A percentile compares a stretch with the other conserved stretches of the same genome.
Conservation (phyloP, 1,140 invertebrate genomes). For the Tetragnatha versicolor region DNA sequence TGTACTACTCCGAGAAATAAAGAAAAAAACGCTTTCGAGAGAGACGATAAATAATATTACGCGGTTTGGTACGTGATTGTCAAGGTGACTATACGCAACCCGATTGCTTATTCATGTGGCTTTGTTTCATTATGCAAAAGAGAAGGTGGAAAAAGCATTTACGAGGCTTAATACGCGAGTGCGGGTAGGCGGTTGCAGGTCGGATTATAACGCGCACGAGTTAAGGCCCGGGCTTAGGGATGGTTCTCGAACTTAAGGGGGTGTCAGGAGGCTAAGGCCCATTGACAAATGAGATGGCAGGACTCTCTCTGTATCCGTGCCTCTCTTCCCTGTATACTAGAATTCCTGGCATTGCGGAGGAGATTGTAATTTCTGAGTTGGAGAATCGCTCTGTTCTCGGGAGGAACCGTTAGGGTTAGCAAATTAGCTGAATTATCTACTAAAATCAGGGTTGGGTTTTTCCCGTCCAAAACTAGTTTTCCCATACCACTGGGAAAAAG, state of each 20-base stretch:
- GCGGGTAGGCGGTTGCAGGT: background rate
- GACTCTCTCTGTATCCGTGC: no score
- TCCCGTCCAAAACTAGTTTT: no score
- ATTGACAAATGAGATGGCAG: conserved; percentile 37
- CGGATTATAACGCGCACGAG: background rate
- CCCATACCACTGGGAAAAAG: no score
- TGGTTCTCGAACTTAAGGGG: no score
- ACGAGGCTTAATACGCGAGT: background rate
- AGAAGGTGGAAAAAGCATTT: conserved; percentile 14
- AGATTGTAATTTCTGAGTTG: no score
- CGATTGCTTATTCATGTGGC: conserved; percentile 33
- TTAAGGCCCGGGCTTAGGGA: no score
- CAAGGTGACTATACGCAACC: conserved; percentile 26
- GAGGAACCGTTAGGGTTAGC: no score
- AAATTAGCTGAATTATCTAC: no score
- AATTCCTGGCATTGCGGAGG: no score
- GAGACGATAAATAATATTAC: conserved; percentile 23
- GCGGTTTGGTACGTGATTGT: conserved; percentile 37
- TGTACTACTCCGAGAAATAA: background rate
- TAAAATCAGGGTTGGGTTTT: no score
- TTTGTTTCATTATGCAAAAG: conserved; percentile 40
- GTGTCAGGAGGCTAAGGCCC: conserved; percentile 10
- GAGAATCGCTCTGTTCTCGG: no score
- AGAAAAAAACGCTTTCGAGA: background rate
- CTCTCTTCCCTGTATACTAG: no score